phyloP scores from a whole-genome alignment of 2,113 vertebrate species.

The Oceanites oceanicus region DNA sequence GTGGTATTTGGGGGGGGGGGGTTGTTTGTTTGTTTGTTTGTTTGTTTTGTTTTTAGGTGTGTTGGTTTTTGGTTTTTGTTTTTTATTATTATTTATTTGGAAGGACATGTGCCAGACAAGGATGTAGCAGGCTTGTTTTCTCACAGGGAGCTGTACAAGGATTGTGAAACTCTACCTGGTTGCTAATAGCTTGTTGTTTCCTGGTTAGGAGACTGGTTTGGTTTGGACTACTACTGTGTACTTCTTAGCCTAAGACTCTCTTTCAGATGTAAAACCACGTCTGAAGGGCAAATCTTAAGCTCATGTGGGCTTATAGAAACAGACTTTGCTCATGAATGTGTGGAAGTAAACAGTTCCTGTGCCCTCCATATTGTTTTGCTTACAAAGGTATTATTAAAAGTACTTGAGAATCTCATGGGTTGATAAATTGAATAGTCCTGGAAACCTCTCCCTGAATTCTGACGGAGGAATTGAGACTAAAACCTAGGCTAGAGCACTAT shows the following conservation, averaged over 20 bases:
- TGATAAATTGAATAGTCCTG: neutral
- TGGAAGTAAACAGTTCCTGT: neutral
- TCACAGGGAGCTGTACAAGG: neutral
- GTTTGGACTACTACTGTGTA: neutral
- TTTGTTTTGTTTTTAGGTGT: no score
- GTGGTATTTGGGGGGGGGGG: no score
- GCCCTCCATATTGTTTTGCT: neutral
- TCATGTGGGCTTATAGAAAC: neutral
- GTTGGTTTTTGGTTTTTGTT: no score
- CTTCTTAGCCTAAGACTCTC: neutral
- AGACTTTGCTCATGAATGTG: neutral
- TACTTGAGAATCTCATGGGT: neutral
- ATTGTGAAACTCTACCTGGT: neutral
- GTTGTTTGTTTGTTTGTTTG: no score
- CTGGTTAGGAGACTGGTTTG: neutral
- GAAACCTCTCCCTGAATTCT: neutral
- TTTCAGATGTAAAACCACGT: neutral
- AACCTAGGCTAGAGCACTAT: neutral
- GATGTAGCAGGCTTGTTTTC: neutral
- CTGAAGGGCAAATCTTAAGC: neutral
- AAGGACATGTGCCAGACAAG: rapidly evolving
- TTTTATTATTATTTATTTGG: no score
- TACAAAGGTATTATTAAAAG: neutral
- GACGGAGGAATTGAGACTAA: neutral
- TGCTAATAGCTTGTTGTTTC: neutral